Percentiles rank a stretch among this genome's conserved stretches.
phyloP scores from a whole-genome alignment of 2,797 vertebrate genomes.

The Epinephelus coioides region DNA sequence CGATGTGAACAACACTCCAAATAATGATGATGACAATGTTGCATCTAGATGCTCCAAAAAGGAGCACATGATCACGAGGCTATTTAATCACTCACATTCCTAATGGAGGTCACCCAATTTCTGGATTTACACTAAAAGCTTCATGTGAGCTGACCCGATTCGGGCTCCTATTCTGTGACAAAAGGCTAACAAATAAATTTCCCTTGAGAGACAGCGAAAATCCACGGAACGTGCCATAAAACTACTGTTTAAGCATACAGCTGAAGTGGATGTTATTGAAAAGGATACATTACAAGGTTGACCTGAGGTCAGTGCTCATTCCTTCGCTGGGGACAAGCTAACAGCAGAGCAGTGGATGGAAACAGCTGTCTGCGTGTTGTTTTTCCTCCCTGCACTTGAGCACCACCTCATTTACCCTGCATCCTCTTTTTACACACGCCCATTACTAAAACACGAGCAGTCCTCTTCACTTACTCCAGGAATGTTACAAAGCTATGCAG shows the following conservation, averaged over 20 bases:
- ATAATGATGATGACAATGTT: background rate
- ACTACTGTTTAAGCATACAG: slow-evolving; percentile 70
- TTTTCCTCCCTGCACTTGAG: slow-evolving; percentile 52
- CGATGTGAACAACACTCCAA: slow-evolving; percentile 19
- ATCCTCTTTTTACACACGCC: slow-evolving; percentile 64
- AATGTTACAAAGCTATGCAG: slow-evolving; percentile 69
- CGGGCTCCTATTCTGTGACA: slow-evolving; percentile 61
- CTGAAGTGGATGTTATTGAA: slow-evolving; percentile 84
- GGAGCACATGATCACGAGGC: slow-evolving; percentile 11
- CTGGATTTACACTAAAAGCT: slow-evolving; percentile 44
- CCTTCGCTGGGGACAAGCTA: slow-evolving; percentile 56
- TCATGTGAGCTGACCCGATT: slow-evolving; percentile 47
- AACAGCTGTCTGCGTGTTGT: slow-evolving; percentile 63
- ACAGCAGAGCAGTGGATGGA: slow-evolving; percentile 54
- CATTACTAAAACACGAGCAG: slow-evolving; percentile 66
- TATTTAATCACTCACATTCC: slow-evolving; percentile 51
- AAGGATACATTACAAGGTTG: slow-evolving; percentile 79
- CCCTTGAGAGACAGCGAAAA: slow-evolving; percentile 70
- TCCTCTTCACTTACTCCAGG: slow-evolving; percentile 69
- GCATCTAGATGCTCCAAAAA: slow-evolving; percentile 26
- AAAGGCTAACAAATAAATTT: slow-evolving; percentile 71
- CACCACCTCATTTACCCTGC: slow-evolving; percentile 60
- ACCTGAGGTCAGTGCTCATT: slow-evolving; percentile 74
- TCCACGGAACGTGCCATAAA: slow-evolving; percentile 74
- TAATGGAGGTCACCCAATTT: slow-evolving; percentile 33